These are phyloP conservation scores for Hedya salicella DNA, from an alignment of 2,888 invertebrate species.

Conservation along the genomic window DNA sequence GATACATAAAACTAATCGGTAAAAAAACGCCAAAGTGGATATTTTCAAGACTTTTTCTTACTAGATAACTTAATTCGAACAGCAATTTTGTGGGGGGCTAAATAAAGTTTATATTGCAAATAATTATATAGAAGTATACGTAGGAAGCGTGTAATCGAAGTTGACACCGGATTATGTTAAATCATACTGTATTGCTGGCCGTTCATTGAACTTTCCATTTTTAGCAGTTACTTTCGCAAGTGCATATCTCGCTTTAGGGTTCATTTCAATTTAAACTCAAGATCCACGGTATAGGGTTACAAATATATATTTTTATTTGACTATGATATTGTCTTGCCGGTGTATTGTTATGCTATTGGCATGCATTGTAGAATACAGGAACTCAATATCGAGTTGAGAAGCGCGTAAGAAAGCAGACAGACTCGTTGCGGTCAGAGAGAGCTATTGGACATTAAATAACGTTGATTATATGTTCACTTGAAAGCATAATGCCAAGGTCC, in stretches of 20 bases:
- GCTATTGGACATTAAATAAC: slow-evolving; percentile 14
- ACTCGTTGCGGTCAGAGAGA: slow-evolving; percentile 36
- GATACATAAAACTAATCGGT: not conserved
- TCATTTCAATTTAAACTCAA: not conserved
- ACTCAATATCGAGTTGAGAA: slow-evolving; percentile 3
- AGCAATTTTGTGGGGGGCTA: not conserved
- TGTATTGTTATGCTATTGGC: not conserved
- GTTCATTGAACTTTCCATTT: slow-evolving; percentile 35
- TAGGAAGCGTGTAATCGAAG: not conserved
- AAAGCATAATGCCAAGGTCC: not conserved
- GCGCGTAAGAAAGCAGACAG: slow-evolving; percentile 26
- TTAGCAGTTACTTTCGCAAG: not conserved
- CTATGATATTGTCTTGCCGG: not conserved
- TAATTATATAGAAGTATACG: not conserved
- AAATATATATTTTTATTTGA: not conserved
- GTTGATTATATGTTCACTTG: slow-evolving; percentile 1
- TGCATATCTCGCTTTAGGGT: not conserved
- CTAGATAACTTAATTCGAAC: not conserved
- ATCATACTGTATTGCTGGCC: slow-evolving; percentile 12
- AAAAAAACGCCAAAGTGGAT: not conserved
- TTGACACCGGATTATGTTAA: slow-evolving; percentile 24
- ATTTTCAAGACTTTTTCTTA: not conserved
- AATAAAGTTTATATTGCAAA: not conserved
- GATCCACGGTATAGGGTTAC: not conserved
- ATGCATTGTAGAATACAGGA: slow-evolving; percentile 21